phyloP scores from a whole-genome alignment of 2,113 vertebrate species.

The Clarias macrocephalus region DNA sequence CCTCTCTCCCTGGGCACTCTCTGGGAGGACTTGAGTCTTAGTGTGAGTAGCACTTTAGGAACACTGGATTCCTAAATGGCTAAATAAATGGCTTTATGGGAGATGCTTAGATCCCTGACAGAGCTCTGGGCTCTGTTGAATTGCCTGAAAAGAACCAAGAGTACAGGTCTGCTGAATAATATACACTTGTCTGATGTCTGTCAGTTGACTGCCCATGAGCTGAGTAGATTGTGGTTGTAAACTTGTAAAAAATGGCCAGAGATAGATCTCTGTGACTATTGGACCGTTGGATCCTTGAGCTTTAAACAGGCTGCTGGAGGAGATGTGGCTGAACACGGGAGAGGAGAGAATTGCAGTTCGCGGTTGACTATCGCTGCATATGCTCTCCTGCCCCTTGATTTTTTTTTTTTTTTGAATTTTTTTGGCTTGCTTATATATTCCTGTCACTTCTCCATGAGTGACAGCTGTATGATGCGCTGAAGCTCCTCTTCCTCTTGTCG shows the following conservation, averaged over 20 bases:
- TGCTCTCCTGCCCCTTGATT: slow-evolving; percentile 28
- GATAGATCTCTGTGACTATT: slow-evolving; percentile 15
- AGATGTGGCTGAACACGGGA: slow-evolving; percentile 2
- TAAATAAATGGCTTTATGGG: slow-evolving; percentile 29
- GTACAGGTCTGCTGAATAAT: slow-evolving; percentile 7
- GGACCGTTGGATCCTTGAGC: slow-evolving; percentile 9
- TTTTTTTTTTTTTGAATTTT: neutral
- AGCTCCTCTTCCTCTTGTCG: slow-evolving; percentile 90
- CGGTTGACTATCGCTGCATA: slow-evolving; percentile 4
- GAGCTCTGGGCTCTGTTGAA: slow-evolving; percentile 7
- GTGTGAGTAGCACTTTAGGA: slow-evolving; percentile 9
- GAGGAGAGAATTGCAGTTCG: slow-evolving; percentile 14
- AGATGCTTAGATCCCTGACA: slow-evolving; percentile 15
- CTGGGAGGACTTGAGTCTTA: neutral
- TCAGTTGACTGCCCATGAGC: slow-evolving; percentile 31
- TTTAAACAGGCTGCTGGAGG: slow-evolving; percentile 26
- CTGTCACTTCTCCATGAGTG: slow-evolving; percentile 87
- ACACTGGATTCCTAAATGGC: too few species aligned
- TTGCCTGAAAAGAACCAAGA: slow-evolving; percentile 4
- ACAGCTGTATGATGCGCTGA: slow-evolving; percentile 90
- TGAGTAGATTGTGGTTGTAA: slow-evolving; percentile 44
- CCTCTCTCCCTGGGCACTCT: slow-evolving; percentile 10
- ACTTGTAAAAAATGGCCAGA: slow-evolving; percentile 45
- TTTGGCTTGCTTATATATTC: neutral
- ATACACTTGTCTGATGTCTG: slow-evolving; percentile 5